Conservation (phyloP, 2,888 invertebrate species). For the Lymantria dispar region DNA sequence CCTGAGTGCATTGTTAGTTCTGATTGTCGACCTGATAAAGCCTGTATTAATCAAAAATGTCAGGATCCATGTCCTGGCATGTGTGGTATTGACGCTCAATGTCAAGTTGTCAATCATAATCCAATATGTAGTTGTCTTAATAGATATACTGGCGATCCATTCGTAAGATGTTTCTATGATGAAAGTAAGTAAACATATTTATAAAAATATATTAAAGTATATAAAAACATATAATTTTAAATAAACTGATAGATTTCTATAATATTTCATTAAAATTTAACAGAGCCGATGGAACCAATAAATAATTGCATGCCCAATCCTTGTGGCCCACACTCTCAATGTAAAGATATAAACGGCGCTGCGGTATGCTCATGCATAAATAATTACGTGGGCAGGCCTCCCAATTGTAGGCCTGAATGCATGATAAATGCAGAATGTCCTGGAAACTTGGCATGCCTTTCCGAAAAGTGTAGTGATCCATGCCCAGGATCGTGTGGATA, state of each 20-base stretch:
- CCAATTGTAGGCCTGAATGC: constrained; percentile 90
- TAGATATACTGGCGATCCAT: constrained; percentile 89
- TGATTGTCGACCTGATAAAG: constrained; percentile 88
- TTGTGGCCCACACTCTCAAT: constrained; percentile 90
- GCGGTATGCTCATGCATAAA: constrained; percentile 89
- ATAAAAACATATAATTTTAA: background rate
- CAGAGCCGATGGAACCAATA: constrained; percentile 69
- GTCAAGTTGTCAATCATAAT: constrained; percentile 90
- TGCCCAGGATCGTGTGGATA: constrained; percentile 89
- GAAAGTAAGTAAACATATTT: constrained; percentile 85
- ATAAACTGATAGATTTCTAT: background rate
- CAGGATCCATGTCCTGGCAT: constrained; percentile 89
- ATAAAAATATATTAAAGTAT: background rate
- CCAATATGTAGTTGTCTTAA: constrained; percentile 89
- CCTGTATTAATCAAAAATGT: constrained; percentile 91
- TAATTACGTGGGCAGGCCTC: constrained; percentile 90
- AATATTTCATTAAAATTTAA: constrained; percentile 17
- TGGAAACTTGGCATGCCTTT: constrained; percentile 87
- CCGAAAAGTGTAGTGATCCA: constrained; percentile 87
- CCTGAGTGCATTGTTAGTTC: constrained; percentile 91
- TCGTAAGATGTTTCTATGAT: constrained; percentile 85
- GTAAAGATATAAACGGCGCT: constrained; percentile 85
- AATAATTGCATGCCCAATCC: constrained; percentile 88
- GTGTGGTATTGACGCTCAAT: constrained; percentile 89
- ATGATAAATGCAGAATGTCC: constrained; percentile 88